phyloP scores from a whole-genome alignment of 2,113 vertebrate genomes.

The Pterocles burchelli region DNA sequence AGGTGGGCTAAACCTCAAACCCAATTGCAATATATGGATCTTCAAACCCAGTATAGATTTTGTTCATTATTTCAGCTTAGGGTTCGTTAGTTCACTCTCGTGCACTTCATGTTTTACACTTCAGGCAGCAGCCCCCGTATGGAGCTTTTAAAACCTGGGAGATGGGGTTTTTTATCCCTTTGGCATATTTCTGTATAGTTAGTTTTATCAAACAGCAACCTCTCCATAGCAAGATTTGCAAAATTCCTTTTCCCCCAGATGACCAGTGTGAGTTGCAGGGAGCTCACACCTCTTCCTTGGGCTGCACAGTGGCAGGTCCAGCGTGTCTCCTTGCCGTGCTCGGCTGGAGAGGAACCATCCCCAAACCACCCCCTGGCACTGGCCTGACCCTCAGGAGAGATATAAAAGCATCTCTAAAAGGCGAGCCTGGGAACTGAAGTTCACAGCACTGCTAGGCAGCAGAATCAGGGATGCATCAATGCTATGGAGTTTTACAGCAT shows the following conservation, averaged over 20 bases:
- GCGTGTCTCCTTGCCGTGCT: background rate
- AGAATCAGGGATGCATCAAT: background rate
- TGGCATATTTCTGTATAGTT: background rate
- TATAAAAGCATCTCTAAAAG: background rate
- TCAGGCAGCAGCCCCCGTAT: background rate
- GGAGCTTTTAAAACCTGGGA: background rate
- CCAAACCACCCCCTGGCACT: background rate
- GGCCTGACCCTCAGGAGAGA: background rate
- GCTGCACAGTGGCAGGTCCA: background rate
- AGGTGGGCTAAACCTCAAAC: background rate
- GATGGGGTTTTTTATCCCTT: background rate
- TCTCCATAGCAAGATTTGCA: background rate
- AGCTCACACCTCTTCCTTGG: background rate
- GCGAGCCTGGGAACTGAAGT: background rate
- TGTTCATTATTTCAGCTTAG: conserved; percentile 10
- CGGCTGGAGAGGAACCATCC: background rate
- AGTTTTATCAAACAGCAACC: background rate
- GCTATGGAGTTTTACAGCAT: background rate
- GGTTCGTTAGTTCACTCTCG: background rate
- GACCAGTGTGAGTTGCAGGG: background rate
- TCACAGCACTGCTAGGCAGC: background rate
- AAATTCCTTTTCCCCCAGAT: background rate
- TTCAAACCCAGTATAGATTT: background rate
- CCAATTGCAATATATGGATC: background rate
- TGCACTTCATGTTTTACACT: background rate